phyloP scores from a whole-genome alignment of 2,797 vertebrate genomes.

The Megalops cyprinoides region DNA sequence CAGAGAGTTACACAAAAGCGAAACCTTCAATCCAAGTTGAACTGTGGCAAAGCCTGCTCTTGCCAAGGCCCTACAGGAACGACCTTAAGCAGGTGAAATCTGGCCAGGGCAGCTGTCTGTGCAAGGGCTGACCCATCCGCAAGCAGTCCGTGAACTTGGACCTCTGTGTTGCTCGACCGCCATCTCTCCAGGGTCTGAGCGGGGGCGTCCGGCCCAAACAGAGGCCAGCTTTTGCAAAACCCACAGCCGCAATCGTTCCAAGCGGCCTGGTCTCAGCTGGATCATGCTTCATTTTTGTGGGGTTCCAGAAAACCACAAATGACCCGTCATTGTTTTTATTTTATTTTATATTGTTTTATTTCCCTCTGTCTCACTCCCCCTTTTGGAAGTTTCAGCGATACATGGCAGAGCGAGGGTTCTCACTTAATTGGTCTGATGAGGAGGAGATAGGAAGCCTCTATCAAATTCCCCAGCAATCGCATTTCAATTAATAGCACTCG shows the following conservation, averaged over 20 bases:
- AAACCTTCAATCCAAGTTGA: constrained; percentile 16
- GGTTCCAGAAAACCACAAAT: not conserved
- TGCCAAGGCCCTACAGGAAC: not conserved
- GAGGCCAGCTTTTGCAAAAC: constrained; percentile 55
- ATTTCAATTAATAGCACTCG: constrained; percentile 78
- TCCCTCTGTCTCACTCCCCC: constrained; percentile 56
- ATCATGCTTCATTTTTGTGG: constrained; percentile 56
- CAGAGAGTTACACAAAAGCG: constrained; percentile 49
- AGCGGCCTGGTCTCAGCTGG: constrained; percentile 36
- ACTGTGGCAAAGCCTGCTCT: not conserved
- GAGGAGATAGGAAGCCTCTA: constrained; percentile 67
- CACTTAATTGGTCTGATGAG: constrained; percentile 75
- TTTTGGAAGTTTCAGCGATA: constrained; percentile 65
- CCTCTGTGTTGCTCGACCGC: constrained; percentile 9
- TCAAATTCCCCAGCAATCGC: constrained; percentile 60
- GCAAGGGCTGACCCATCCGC: not conserved
- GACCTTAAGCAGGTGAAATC: not conserved
- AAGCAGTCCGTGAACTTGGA: not conserved
- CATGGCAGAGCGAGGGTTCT: constrained; percentile 44
- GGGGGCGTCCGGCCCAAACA: constrained; percentile 42
- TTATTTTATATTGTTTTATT: constrained; percentile 41
- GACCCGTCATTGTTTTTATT: constrained; percentile 14
- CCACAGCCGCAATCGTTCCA: constrained; percentile 4
- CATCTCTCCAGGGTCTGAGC: constrained; percentile 48
- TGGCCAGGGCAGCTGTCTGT: not conserved